Base-by-base conservation (phyloP, 2,113 vertebrate genomes). In the Rhizomys pruinosus region DNA sequence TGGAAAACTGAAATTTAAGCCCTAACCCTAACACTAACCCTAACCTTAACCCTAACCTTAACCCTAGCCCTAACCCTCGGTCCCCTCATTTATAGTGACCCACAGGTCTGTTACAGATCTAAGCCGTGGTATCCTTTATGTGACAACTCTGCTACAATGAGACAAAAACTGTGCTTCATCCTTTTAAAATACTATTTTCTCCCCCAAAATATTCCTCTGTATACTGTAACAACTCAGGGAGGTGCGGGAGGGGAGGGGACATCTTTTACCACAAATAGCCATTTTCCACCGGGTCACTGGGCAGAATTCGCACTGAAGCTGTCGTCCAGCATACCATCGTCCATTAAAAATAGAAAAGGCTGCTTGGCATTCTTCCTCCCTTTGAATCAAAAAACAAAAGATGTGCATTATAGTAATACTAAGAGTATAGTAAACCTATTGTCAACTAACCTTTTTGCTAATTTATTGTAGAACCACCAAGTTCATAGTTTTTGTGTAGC, bases 211-310 rank as follows among this genome's bases (percentile, higher is more conserved):
- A 7, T 0, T 64, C 73, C 90, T 76, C 96, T 96, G 77, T 76
- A 39, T 47, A 37, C 22, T 92, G 69, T 25, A 57, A 47, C 39
- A 55, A 34, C 5, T 42, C 81, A 93, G 97, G 76, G 96, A n/a
- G n/a, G n/a, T n/a, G n/a, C n/a, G n/a, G 72, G 2, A 16, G 66
- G 63, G 19, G 22, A 27, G 59, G 87, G 52, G 59, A 5, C 68
- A 76, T 64, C 97, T 98, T 96, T 97, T 98, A 99, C 99, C 99
- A 98, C 99, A 99, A 97, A 99, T 99, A 1, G 99, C 99, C 63
- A 99, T 99, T 96, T 99, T 99, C 99, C 99, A 99, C n/a, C 99
- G 98, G 1, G 99, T 99, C 76, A 99, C 99, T 20, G 99, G 99
- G 95, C 98, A 99, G 84, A 99, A 98, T 97, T 99, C 99, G 79